Evolutionary conservation across 2,797 vertebrate species (phyloP).

Genomic region (Picus viridis): DNA sequence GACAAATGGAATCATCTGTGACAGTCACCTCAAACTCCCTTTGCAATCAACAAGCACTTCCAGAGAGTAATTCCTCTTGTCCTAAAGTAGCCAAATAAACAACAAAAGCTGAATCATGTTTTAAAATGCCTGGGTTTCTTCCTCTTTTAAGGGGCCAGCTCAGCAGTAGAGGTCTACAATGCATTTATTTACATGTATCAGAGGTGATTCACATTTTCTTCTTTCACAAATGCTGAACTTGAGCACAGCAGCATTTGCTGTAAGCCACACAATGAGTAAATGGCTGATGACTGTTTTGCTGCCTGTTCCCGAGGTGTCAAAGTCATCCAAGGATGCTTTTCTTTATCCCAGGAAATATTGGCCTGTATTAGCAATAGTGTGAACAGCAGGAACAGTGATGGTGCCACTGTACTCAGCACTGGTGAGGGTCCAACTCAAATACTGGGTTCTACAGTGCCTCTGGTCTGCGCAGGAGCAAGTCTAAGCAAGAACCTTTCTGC

Average conservation of each 20-base stretch:
- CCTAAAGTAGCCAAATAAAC: not conserved
- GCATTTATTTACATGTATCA: not conserved
- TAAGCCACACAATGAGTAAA: not conserved
- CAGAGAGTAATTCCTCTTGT: not conserved
- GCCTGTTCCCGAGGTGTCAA: not conserved
- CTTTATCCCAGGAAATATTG: not conserved
- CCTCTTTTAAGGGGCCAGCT: not conserved
- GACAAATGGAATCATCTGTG: not conserved
- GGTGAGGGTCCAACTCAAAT: too few species aligned
- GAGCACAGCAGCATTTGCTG: not conserved
- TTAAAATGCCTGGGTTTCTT: not conserved
- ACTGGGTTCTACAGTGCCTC: too few species aligned
- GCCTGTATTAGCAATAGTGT: too few species aligned
- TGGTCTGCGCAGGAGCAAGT: too few species aligned
- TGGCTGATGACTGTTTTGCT: not conserved
- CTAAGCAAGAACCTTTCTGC: too few species aligned
- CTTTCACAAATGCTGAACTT: not conserved
- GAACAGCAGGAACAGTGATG: too few species aligned
- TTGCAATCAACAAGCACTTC: not conserved
- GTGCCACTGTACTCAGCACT: too few species aligned
- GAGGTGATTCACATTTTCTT: not conserved
- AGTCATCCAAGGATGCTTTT: not conserved
- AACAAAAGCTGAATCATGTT: not conserved
- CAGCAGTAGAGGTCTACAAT: not conserved
- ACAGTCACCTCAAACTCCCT: not conserved